A percentile compares a stretch with the other conserved stretches of the same genome.
Evolutionary conservation across 2,113 vertebrate genomes (phyloP).

Genomic region (Rhodinocichla rosea): DNA sequence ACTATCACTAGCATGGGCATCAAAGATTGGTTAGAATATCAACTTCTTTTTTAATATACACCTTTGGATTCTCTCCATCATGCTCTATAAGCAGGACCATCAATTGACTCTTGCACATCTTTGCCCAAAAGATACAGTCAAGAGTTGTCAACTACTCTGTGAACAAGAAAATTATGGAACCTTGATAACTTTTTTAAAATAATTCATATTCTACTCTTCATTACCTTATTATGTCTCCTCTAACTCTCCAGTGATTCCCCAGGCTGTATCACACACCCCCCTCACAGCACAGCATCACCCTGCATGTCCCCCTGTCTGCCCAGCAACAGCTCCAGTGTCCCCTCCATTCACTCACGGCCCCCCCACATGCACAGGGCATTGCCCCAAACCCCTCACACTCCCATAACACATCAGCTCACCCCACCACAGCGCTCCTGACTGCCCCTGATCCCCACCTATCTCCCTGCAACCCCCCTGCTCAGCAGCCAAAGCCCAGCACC

Average conservation of each 20-base stretch:
- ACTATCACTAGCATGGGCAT: not conserved
- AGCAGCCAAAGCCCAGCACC: not conserved
- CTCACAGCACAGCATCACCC: not conserved
- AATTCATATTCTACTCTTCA: not conserved
- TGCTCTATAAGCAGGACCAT: not conserved
- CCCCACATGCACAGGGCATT: not conserved
- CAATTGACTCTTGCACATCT: not conserved
- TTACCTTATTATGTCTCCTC: not conserved
- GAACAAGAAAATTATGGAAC: not conserved
- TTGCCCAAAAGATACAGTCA: not conserved
- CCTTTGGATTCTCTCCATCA: not conserved
- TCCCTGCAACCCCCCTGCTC: not conserved
- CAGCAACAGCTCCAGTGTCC: not conserved
- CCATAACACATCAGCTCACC: not conserved
- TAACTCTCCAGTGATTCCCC: not conserved
- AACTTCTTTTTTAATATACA: not conserved
- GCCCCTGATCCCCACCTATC: not conserved
- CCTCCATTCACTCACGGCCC: accelerated
- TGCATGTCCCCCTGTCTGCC: not conserved
- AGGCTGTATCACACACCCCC: not conserved
- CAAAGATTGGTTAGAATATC: not conserved
- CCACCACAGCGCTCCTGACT: not conserved
- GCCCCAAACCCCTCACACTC: not conserved
- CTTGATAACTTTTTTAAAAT: accelerated
- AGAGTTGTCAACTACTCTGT: not conserved